Conservation (phyloP, 1,140 invertebrate genomes). For the Diorhabda elongata region DNA sequence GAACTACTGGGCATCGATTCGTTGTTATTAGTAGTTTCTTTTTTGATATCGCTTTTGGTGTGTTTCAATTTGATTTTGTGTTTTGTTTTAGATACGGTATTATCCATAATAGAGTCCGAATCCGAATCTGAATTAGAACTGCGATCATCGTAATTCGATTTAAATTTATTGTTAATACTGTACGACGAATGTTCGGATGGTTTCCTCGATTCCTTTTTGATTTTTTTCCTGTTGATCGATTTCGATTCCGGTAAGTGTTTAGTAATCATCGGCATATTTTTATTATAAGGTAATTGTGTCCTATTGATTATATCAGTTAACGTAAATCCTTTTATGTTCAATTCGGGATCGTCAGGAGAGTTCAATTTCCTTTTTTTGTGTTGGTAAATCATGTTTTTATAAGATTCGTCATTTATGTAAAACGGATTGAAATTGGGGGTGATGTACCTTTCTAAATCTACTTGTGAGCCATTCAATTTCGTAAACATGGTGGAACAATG, state of each 20-base stretch:
- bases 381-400: slow-evolving; percentile 59
- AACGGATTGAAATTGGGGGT: slow-evolving; percentile 48
- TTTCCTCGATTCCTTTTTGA: slow-evolving; percentile 37
- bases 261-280: slow-evolving; percentile 45
- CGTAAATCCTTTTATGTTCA: slow-evolving; percentile 39
- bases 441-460: slow-evolving; percentile 48
- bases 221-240: slow-evolving; percentile 28
- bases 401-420: slow-evolving; percentile 61
- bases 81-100: slow-evolving; percentile 20
- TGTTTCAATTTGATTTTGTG: slow-evolving; percentile 21
- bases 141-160: slow-evolving; percentile 27
- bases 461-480: slow-evolving; percentile 43
- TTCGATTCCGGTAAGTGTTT: slow-evolving; percentile 42
- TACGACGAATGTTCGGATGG: slow-evolving; percentile 19
- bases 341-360: slow-evolving; percentile 43
- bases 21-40: slow-evolving; percentile 19
- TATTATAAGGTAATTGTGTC: slow-evolving; percentile 47
- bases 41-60: slow-evolving; percentile 36
- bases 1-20: slow-evolving; percentile 12
- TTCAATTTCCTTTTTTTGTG: slow-evolving; percentile 61
- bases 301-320: slow-evolving; percentile 38
- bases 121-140: slow-evolving; percentile 45
- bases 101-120: slow-evolving; percentile 40
- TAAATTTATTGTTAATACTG: slow-evolving; percentile 9
- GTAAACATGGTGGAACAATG: slow-evolving; percentile 49